Evolutionary conservation across 1,140 invertebrate species (phyloP).

Genomic region (Acromyrmex echinatior): DNA sequence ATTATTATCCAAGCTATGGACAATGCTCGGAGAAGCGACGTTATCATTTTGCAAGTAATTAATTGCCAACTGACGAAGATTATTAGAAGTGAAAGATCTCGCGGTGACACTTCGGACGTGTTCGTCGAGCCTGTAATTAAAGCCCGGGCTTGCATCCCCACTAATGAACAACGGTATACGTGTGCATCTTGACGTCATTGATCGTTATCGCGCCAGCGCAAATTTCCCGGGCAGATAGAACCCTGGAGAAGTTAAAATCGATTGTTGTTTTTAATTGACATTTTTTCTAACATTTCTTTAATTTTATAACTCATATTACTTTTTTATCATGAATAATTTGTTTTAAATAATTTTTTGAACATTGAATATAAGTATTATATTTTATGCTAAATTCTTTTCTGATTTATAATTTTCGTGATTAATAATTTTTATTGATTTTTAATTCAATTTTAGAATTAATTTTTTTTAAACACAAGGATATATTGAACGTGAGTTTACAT

Average conservation of each 20-base stretch:
- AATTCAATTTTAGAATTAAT: not conserved
- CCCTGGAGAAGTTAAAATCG: slow-evolving; percentile 7
- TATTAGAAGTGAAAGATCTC: slow-evolving; percentile 48
- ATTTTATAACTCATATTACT: not conserved
- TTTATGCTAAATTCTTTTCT: not conserved
- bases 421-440: not conserved
- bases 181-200: slow-evolving; percentile 25
- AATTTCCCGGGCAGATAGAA: not conserved
- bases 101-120: slow-evolving; percentile 43
- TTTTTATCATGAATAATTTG: not conserved
- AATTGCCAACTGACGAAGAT: slow-evolving; percentile 47
- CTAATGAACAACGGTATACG: slow-evolving; percentile 51
- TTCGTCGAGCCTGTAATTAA: slow-evolving; percentile 45
- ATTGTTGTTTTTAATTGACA: slow-evolving; percentile 3
- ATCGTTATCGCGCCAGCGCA: slow-evolving; percentile 32
- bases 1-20: slow-evolving; percentile 37
- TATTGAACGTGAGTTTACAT: not conserved
- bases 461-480: not conserved
- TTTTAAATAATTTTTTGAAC: not conserved
- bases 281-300: not conserved
- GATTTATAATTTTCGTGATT: not conserved
- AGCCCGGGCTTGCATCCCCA: slow-evolving; percentile 30
- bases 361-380: not conserved
- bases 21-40: slow-evolving; percentile 11
- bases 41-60: slow-evolving; percentile 61